Conservation (phyloP, 1,140 invertebrate species). For the Pararge aegeria region DNA sequence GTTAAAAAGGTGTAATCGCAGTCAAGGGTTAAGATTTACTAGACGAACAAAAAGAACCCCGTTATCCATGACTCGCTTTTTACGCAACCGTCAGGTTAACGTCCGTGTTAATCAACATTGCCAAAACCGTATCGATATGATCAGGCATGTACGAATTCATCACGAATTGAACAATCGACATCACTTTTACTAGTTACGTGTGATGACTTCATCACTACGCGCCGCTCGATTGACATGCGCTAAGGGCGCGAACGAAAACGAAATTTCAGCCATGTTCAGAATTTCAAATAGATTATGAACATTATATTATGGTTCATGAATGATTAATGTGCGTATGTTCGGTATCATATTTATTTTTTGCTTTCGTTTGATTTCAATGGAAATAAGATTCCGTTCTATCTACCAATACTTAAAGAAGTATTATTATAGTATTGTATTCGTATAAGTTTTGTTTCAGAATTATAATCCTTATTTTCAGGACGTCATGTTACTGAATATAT, state of each 20-base stretch:
- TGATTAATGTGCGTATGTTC: conserved; percentile 37
- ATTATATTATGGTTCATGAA: conserved; percentile 41
- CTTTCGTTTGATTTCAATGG: conserved; percentile 28
- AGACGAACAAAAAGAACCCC: no score
- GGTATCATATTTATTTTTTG: conserved; percentile 33
- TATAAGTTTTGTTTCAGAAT: background rate
- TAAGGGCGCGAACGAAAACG: conserved; percentile 34
- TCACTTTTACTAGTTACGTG: conserved; percentile 63
- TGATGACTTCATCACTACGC: conserved; percentile 40
- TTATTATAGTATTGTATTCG: background rate
- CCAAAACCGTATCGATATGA: conserved; percentile 29
- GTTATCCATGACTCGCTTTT: background rate
- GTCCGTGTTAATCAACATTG: conserved; percentile 21
- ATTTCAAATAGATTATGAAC: conserved; percentile 31
- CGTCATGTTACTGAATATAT: no score
- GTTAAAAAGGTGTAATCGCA: no score
- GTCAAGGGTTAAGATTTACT: no score
- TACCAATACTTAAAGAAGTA: background rate
- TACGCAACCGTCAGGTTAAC: background rate
- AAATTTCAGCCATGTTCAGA: conserved; percentile 42
- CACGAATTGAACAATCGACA: conserved; percentile 38
- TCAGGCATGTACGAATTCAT: conserved; percentile 30
- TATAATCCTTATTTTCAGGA: no score
- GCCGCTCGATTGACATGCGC: conserved; percentile 32
- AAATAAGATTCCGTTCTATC: conserved; percentile 20